These are phyloP conservation scores for Camponotus pennsylvanicus DNA, from an alignment of 1,140 invertebrate genomes.

Conservation along the genomic window DNA sequence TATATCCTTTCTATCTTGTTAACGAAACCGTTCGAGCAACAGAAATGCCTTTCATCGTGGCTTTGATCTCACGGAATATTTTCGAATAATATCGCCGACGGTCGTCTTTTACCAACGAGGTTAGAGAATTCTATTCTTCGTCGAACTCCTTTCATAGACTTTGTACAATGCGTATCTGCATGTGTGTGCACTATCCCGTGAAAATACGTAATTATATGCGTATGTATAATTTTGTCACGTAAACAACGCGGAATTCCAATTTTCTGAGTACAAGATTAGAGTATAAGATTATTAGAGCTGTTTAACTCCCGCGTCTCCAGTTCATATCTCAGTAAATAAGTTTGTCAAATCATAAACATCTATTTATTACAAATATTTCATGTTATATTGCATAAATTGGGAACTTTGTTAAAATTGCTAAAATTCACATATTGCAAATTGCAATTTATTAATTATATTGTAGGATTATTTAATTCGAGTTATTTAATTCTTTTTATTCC, in stretches of 20 bases:
- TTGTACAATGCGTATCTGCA: conserved; percentile 15
- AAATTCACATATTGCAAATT: not conserved
- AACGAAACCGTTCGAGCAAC: conserved; percentile 71
- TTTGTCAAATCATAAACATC: not conserved
- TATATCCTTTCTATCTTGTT: conserved; percentile 57
- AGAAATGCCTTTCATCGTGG: conserved; percentile 70
- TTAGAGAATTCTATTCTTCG: conserved; percentile 69
- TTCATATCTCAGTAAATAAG: not conserved
- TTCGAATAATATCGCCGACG: conserved; percentile 70
- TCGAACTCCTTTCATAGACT: conserved; percentile 21
- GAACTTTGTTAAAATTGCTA: not conserved
- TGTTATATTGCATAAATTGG: not conserved
- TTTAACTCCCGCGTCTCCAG: not conserved
- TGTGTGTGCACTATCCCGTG: not conserved
- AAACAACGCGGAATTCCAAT: conserved; percentile 1
- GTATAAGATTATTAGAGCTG: not conserved
- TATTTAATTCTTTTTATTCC: not conserved
- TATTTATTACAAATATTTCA: not conserved
- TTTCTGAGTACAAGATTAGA: not conserved
- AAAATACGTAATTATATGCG: not conserved
- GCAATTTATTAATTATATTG: not conserved
- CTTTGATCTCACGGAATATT: conserved; percentile 74
- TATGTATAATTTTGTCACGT: conserved; percentile 21
- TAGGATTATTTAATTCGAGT: not conserved
- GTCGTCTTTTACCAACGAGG: conserved; percentile 51